phyloP scores from a whole-genome alignment of 2,113 vertebrate genomes.

The Nanorana parkeri region DNA sequence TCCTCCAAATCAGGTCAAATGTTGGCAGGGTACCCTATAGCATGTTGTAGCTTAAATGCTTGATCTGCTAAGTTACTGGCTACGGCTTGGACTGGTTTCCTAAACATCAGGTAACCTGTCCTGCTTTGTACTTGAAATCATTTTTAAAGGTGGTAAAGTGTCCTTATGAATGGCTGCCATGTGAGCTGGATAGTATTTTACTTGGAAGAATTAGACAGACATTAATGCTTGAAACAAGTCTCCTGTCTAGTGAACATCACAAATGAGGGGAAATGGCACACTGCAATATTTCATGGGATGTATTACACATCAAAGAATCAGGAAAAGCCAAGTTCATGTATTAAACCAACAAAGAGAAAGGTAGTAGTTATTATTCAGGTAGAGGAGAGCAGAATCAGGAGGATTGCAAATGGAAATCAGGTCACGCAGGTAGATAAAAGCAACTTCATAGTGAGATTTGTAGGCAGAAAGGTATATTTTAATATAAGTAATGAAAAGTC shows the following conservation, averaged over 20 bases:
- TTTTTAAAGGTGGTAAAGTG: too few relatives aligned
- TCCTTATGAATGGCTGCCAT: not conserved
- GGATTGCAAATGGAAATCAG: constrained; percentile 42
- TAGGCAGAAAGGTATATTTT: constrained; percentile 36
- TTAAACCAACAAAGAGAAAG: constrained; percentile 36
- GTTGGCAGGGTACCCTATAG: too few relatives aligned
- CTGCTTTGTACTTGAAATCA: too few relatives aligned
- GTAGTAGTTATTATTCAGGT: constrained; percentile 44
- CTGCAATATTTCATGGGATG: constrained; percentile 12
- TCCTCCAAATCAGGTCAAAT: too few relatives aligned
- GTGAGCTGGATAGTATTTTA: not conserved
- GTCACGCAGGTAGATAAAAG: constrained; percentile 48
- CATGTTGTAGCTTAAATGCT: too few relatives aligned
- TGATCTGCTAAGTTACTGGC: too few relatives aligned
- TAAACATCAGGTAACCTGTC: too few relatives aligned
- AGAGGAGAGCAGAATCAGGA: constrained; percentile 40
- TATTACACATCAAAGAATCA: constrained; percentile 15
- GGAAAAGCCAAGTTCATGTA: constrained; percentile 5
- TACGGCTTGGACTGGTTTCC: too few relatives aligned
- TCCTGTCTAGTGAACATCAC: not conserved
- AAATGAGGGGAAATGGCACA: not conserved
- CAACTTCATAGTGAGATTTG: constrained; percentile 45
- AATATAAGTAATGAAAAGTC: constrained; percentile 36
- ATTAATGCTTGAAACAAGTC: not conserved
- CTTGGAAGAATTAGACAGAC: not conserved